These are phyloP conservation scores for Scophthalmus maximus DNA, from an alignment of 2,113 vertebrate genomes.

Conservation along the genomic window DNA sequence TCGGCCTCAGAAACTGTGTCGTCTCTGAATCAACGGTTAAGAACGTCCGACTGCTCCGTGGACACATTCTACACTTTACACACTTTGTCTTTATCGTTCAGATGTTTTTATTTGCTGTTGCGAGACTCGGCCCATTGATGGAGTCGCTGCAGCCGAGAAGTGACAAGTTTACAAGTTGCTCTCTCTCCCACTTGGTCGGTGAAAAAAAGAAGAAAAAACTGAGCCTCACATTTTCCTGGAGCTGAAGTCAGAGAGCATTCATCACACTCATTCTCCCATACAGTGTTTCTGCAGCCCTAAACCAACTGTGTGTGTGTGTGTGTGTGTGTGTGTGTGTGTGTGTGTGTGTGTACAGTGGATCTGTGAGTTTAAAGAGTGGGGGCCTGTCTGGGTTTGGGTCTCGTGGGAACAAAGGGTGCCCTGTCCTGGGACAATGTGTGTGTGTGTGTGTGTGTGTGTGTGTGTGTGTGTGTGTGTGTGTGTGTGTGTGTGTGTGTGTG, in stretches of 20 bases:
- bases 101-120: slow-evolving; percentile 34
- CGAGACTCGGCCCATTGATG: slow-evolving; percentile 26
- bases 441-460: too few relatives aligned
- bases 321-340: slow-evolving; percentile 47
- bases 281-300: slow-evolving; percentile 69
- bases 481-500: too few relatives aligned
- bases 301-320: slow-evolving; percentile 58
- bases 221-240: slow-evolving; percentile 55
- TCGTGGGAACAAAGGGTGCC: slow-evolving; percentile 80
- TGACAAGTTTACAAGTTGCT: slow-evolving; percentile 36
- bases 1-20: too few relatives aligned
- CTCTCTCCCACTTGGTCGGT: slow-evolving; percentile 20
- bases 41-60: too few relatives aligned
- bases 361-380: slow-evolving; percentile 75
- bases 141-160: slow-evolving; percentile 19
- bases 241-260: slow-evolving; percentile 63
- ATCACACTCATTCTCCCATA: slow-evolving; percentile 64
- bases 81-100: slow-evolving; percentile 12
- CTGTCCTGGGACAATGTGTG: slow-evolving; percentile 70
- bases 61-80: neutral
- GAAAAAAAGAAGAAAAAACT: too few relatives aligned
- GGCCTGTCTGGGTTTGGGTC: slow-evolving; percentile 77
- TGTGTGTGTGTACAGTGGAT: slow-evolving; percentile 52
- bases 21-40: too few relatives aligned
- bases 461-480: too few relatives aligned